Evolutionary conservation across 2,888 invertebrate genomes (phyloP).

Genomic region (Conus canariensis): DNA sequence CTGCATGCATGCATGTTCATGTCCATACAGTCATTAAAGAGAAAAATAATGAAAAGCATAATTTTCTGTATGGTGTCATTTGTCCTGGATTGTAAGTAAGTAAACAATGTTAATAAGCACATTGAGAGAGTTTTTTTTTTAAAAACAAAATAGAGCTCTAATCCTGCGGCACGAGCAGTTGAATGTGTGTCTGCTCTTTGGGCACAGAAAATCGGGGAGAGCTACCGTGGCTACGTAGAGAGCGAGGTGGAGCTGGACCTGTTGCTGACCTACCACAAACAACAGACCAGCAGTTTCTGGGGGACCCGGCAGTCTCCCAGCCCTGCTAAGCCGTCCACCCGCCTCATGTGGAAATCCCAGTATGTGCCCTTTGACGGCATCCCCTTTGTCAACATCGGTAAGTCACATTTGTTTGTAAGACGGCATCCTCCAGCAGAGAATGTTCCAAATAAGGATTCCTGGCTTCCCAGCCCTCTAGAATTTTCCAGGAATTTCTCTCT

Average conservation of each 20-base stretch:
- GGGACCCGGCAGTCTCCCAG: slow-evolving; percentile 78
- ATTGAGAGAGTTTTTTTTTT: too few species aligned
- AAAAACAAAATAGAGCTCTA: too few species aligned
- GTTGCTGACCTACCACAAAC: slow-evolving; percentile 78
- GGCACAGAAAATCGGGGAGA: slow-evolving; percentile 77
- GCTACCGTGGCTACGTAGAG: slow-evolving; percentile 77
- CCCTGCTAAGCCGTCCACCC: slow-evolving; percentile 74
- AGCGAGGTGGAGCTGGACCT: slow-evolving; percentile 77
- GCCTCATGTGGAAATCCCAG: slow-evolving; percentile 79
- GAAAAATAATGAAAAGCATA: too few species aligned
- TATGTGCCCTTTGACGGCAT: slow-evolving; percentile 79
- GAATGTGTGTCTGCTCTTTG: too few species aligned
- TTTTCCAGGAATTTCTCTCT: background rate
- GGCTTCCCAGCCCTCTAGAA: background rate
- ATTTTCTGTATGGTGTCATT: too few species aligned
- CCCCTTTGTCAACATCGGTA: slow-evolving; percentile 78
- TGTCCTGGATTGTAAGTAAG: too few species aligned
- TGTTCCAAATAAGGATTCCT: too few species aligned
- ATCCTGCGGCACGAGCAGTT: too few species aligned
- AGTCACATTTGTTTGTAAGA: slow-evolving; percentile 6
- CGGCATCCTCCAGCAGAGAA: background rate
- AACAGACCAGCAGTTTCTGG: slow-evolving; percentile 78
- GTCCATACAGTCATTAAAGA: too few species aligned
- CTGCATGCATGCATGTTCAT: too few species aligned
- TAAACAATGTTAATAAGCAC: too few species aligned